Base-by-base conservation (phyloP, 2,888 invertebrate species). In the Rhagonycha lutea region DNA sequence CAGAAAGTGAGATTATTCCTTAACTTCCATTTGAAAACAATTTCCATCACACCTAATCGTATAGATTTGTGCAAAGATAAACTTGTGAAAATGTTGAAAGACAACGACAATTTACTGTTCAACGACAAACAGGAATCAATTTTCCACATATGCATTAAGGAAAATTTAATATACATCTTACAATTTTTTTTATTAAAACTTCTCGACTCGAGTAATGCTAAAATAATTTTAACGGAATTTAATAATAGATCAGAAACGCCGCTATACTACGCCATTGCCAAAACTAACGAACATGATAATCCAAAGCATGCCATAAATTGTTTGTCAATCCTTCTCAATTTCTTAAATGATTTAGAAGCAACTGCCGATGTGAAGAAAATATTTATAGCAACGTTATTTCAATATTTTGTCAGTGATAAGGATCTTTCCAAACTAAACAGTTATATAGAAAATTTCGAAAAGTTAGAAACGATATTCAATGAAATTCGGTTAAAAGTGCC, bases 1-100 rank as follows among this genome's bases (percentile, higher is more conserved):
- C 74, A 70, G 61, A 74, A 70, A 67, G 61, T 74, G 9, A 70
- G 77, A 69, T 69, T 67, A 11, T 77, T 77, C 61, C 10, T 77
- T 11, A 74, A 77, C 18, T 70, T 14, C 12, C 47, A 72, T 26
- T 14, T 77, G 5, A 26, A 69, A 65, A 70, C 29, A 61, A 11
- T 18, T 60, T n/a, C 4, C 4, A 28, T 77, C 14, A 12, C 67
- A 8, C 4, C 14, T 12, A 68, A 68, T 12, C 28, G 47, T 10
- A 63, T 74, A 23, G 23, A 68, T 12, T 32, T 61, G 12, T 77
- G 76, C 18, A 47, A 28, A 26, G n/a, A 60, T 18, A 61, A 61
- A 32, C 11, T 76, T 11, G 0, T 14, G 18, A 9, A 68, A 63
- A 23, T 74, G 10, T 69, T 26, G 23, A 12, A 62, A 62, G 5